Evolutionary conservation across 2,888 invertebrate genomes (phyloP).

Genomic region (Polydrusus pterygomalis): DNA sequence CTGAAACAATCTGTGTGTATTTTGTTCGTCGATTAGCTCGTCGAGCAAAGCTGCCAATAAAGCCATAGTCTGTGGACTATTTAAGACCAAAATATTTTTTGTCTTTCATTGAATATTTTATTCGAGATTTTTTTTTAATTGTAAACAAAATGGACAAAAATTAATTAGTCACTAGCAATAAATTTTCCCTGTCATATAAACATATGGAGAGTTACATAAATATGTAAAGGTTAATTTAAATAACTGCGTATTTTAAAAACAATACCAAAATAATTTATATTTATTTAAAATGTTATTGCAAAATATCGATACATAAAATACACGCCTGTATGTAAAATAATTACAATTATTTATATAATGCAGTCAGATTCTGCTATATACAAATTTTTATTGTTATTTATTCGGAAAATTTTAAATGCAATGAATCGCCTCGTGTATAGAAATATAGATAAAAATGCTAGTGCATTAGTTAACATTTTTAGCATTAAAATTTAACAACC

Average conservation of each 20-base stretch:
- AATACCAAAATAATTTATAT: constrained; percentile 8
- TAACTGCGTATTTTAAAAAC: not conserved
- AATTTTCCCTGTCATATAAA: no score
- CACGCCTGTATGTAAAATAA: not conserved
- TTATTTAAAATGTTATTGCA: not conserved
- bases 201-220: not conserved
- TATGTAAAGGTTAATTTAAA: not conserved
- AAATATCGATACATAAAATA: constrained; percentile 12
- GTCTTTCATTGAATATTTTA: no score
- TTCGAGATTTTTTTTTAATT: no score
- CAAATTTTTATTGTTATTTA: constrained; percentile 3
- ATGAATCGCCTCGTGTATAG: not conserved
- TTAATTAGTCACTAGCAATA: no score
- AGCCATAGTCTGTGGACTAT: no score
- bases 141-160: no score
- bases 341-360: constrained; percentile 1
- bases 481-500: not conserved
- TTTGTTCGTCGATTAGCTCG: no score
- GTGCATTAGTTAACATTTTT: constrained; percentile 1
- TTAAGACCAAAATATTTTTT: no score
- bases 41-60: no score
- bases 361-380: not conserved
- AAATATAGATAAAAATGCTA: not conserved
- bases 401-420: not conserved
- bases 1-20: no score